Base-by-base conservation (phyloP, 2,888 invertebrate genomes). In the Monopis laevigella region DNA sequence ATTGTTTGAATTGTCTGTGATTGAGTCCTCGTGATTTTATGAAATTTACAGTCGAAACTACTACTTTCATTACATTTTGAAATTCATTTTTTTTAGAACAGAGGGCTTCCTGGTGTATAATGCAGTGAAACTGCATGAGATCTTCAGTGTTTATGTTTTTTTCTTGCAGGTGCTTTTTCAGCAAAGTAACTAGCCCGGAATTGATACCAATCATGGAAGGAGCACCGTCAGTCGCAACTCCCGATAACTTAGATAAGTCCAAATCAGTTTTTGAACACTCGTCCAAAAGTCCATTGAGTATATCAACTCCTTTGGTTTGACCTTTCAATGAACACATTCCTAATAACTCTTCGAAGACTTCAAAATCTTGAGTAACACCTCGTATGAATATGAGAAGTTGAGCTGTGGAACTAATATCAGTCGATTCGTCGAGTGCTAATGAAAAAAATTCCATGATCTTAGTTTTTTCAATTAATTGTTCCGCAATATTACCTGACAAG, bases 151-250 rank as follows among this genome's bases (percentile, higher is more conserved):
- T 24, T 24, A 24, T 24, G 24, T 24, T 24, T 45, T 45, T 44
- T 43, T 38, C 44, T 43, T 45, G 46, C 42, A 40, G 45, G 45
- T 48, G 35, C 47, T 49, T 46, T 28, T 28, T 28, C n/a, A 28
- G 28, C 28, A 28, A 28, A 46, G 45, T 43, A 44, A 49, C 46
- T 45, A 51, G 45, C 45, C 48, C 48, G 16, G 43, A 43, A 46
- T 48, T 46, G 36, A 41, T 40, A 40, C 50, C 48, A 47, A 46
- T 44, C 48, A 50, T 48, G 27, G 45, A 46, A 46, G 45, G 46
- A 45, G 45, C 48, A 39, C 47, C 50, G 46, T 49, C 47, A 39
- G 46, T 48, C 40, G 46, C 41, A 45, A 49, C 40, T 28, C 28
- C 28, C 28, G 28, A 28, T 45, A 28, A 28, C n/a, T n/a, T n/a